These are phyloP conservation scores for Eolophus roseicapilla DNA, from an alignment of 2,113 vertebrate species.

Conservation along the genomic window DNA sequence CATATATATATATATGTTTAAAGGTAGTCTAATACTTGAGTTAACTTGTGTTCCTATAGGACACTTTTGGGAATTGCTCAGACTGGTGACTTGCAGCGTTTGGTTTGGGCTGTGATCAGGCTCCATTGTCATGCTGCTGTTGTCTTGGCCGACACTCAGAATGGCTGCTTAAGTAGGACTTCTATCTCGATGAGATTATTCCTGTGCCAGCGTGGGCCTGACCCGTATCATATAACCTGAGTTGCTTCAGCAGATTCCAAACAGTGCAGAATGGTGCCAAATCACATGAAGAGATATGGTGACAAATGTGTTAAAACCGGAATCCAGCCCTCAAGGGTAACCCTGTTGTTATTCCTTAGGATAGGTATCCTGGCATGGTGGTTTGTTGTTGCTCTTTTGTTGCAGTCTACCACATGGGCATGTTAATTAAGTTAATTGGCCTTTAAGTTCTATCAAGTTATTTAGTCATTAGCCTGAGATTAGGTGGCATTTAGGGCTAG, in stretches of 20 bases:
- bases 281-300: rapidly evolving
- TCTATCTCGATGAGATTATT: neutral
- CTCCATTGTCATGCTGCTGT: neutral
- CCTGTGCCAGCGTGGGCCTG: neutral
- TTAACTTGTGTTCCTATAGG: neutral
- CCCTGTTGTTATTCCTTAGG: neutral
- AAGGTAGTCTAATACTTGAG: neutral
- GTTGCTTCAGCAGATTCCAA: neutral
- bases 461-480: neutral
- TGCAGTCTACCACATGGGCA: neutral
- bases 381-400: neutral
- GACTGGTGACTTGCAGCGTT: neutral
- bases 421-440: neutral
- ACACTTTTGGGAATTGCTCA: neutral
- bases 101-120: neutral
- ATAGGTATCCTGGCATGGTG: neutral
- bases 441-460: neutral
- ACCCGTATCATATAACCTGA: neutral
- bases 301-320: neutral
- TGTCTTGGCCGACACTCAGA: neutral
- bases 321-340: neutral
- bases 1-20: neutral
- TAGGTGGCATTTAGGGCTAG: neutral
- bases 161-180: neutral
- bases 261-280: neutral